Conservation (phyloP, 2,888 invertebrate genomes). For the Lochmaea capreae region DNA sequence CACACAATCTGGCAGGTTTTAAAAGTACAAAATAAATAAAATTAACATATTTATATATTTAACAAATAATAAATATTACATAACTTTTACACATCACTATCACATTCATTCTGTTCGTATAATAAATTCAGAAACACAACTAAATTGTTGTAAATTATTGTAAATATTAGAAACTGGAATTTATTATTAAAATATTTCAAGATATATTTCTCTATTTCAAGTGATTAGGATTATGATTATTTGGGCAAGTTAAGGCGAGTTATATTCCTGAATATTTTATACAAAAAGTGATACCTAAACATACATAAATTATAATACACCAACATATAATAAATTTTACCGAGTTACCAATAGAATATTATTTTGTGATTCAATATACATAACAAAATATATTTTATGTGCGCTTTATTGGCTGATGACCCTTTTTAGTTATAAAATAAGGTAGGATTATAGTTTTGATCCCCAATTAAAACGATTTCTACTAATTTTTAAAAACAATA, state of each 20-base stretch:
- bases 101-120: conserved; percentile 28
- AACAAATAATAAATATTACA: conserved; percentile 36
- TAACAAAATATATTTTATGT: conserved; percentile 7
- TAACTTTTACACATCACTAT: conserved; percentile 17
- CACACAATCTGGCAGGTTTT: conserved; percentile 49
- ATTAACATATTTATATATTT: conserved; percentile 35
- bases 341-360: conserved; percentile 10
- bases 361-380: neutral
- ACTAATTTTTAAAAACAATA: too few species aligned
- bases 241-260: conserved; percentile 10
- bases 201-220: neutral
- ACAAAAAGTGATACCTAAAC: conserved; percentile 10
- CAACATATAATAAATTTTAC: neutral
- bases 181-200: neutral
- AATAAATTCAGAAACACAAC: conserved; percentile 21
- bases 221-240: neutral
- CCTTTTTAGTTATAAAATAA: neutral
- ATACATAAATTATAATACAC: conserved; percentile 14
- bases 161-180: neutral
- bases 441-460: neutral
- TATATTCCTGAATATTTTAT: conserved; percentile 3
- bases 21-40: conserved; percentile 43
- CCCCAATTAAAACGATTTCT: too few species aligned
- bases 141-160: neutral
- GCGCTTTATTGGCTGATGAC: conserved; percentile 6